These are phyloP conservation scores for Ceramica pisi DNA, from an alignment of 2,888 invertebrate species.

Conservation along the genomic window DNA sequence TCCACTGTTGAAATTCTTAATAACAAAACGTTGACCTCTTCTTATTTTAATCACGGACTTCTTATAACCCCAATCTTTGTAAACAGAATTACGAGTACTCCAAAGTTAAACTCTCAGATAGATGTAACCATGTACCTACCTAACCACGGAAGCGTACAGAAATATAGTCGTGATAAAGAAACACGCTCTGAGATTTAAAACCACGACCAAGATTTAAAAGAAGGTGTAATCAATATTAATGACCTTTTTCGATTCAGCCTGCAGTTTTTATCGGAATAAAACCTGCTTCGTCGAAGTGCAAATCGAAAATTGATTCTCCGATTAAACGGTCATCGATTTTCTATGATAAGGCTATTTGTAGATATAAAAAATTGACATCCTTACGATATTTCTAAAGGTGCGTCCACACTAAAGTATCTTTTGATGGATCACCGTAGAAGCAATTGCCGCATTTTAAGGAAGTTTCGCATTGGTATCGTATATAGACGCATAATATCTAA, in stretches of 20 bases:
- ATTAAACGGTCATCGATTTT: slow-evolving; percentile 21
- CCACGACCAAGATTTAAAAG: slow-evolving; percentile 46
- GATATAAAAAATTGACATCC: slow-evolving; percentile 14
- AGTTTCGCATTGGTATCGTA: neutral
- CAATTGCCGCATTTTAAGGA: neutral
- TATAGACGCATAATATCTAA: too few species aligned
- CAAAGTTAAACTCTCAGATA: slow-evolving; percentile 7
- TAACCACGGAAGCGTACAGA: slow-evolving; percentile 54
- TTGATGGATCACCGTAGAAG: neutral
- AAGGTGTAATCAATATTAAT: slow-evolving; percentile 50
- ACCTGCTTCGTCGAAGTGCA: slow-evolving; percentile 10
- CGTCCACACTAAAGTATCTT: neutral
- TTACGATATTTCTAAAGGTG: neutral
- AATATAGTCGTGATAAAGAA: slow-evolving; percentile 53
- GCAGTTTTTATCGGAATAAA: slow-evolving; percentile 18
- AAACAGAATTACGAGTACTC: neutral
- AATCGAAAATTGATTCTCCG: slow-evolving; percentile 27
- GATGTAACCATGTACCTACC: slow-evolving; percentile 19
- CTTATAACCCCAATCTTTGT: neutral
- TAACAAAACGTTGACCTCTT: too few species aligned
- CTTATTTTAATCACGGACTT: neutral
- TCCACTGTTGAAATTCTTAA: neutral
- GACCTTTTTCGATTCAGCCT: slow-evolving; percentile 33
- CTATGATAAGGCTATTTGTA: slow-evolving; percentile 4
- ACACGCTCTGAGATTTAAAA: slow-evolving; percentile 50